Evolutionary conservation across 2,113 vertebrate species (phyloP).

Genomic region (Atrichornis clamosus): DNA sequence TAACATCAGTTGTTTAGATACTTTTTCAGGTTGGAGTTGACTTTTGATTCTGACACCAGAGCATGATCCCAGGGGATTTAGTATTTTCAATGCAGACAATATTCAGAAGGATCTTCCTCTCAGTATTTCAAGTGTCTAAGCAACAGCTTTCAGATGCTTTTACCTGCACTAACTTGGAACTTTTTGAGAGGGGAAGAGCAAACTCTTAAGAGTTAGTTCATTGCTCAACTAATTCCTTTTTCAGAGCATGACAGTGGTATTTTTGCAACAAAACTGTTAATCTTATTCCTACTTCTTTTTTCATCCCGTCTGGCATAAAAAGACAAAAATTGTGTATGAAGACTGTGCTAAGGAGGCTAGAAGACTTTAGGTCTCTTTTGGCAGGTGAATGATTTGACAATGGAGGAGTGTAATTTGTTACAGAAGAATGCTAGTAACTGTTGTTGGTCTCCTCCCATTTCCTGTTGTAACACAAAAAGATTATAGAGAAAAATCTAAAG

Average conservation of each 20-base stretch:
- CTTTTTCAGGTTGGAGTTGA: neutral
- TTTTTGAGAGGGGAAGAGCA: neutral
- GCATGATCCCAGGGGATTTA: neutral
- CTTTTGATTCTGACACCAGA: neutral
- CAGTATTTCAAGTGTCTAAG: neutral
- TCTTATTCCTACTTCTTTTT: neutral
- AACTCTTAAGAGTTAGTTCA: neutral
- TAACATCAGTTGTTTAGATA: neutral
- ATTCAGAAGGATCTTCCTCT: neutral
- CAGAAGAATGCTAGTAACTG: neutral
- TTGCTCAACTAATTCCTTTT: neutral
- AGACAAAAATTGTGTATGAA: neutral
- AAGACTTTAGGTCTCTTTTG: neutral
- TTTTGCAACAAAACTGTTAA: neutral
- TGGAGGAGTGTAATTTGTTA: neutral
- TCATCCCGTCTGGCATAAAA: neutral
- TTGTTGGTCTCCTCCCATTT: neutral
- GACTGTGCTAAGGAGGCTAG: neutral
- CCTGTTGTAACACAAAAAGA: neutral
- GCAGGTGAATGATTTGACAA: neutral
- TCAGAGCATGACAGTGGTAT: neutral
- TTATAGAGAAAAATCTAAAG: neutral
- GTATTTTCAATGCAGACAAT: neutral
- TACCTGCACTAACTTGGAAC: neutral
- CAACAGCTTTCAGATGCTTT: neutral